Conservation (phyloP, 1,140 invertebrate genomes). For the Bombus impatiens region DNA sequence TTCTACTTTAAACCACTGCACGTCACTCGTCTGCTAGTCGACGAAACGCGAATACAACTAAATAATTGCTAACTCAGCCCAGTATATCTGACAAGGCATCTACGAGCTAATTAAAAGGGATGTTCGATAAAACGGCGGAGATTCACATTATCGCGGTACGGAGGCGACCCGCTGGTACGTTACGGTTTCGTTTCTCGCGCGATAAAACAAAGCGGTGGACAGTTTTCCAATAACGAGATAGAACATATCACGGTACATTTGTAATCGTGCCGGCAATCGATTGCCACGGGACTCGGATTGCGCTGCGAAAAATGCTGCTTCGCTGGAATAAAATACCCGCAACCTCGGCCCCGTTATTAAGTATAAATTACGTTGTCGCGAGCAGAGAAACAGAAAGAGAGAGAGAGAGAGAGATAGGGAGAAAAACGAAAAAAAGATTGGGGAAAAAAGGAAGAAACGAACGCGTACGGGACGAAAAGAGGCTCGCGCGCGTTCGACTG, state of each 20-base stretch:
- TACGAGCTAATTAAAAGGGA: constrained; percentile 46
- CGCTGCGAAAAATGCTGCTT: constrained; percentile 54
- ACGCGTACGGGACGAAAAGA: background rate
- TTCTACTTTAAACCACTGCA: too few relatives aligned
- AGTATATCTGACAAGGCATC: background rate
- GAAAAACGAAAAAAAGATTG: background rate
- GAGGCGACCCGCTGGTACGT: background rate
- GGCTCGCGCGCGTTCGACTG: constrained; percentile 63
- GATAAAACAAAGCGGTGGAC: constrained; percentile 35
- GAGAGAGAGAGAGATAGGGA: background rate
- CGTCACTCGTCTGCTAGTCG: background rate
- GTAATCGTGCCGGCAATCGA: constrained; percentile 55
- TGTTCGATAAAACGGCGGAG: constrained; percentile 4
- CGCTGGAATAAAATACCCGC: constrained; percentile 44
- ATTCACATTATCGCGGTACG: constrained; percentile 11
- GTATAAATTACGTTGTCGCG: constrained; percentile 62
- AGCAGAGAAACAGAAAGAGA: background rate
- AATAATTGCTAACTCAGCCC: constrained; percentile 19
- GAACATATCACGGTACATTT: constrained; percentile 51
- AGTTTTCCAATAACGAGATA: constrained; percentile 66
- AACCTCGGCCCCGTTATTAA: constrained; percentile 56
- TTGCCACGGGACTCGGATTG: constrained; percentile 56
- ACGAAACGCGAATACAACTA: constrained; percentile 28
- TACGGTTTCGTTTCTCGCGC: constrained; percentile 9
- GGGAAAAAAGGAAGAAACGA: constrained; percentile 10